Evolutionary conservation across 2,888 invertebrate species (phyloP), one percentile per base, ranked within the genome.

Genomic region (Spisula solida): DNA sequence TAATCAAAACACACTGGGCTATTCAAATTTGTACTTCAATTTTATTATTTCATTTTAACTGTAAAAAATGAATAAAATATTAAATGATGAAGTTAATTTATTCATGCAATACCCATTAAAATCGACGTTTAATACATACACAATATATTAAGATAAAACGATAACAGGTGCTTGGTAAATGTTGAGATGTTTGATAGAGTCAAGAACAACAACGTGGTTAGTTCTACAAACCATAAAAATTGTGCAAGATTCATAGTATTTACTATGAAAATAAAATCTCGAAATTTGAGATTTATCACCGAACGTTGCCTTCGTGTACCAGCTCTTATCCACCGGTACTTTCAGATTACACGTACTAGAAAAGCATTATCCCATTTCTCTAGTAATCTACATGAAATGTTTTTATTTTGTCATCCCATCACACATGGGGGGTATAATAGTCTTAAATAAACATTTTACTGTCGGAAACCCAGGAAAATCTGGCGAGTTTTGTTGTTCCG

Each of bases 381-480:
- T 29, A 41, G 29, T 85, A 88, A 88, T 87, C 90, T 86, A 81
- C 70, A 79, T 78, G 86, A 89, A 81, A 85, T 92, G 88, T 92
- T 90, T 92, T 90, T 87, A 87, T 88, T 87, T 85, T 85, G 90
- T 90, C 83, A 81, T 82, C 87, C 75, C 82, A 81, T 88, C 90
- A 78, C 91, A 92, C 87, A 88, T 90, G 91, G 90, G 75, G 87
- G 70, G 86, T 88, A 92, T 91, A 89, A 84, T 86, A 79, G 85
- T 47, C 90, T 86, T 82, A 90, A 51, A 84, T 78, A 90, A 92
- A 92, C 91, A 92, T 87, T 92, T 90, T 88, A 90, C 86, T 85
- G 90, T 88, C 88, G 90, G 91, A 92, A 92, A 92, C 70, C 79
- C 85, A 75, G n/a, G 88, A 90, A 88, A 80, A 56, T 48, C 87